phyloP scores from a whole-genome alignment of 2,797 vertebrate genomes.

The Rhynchotus rufescens region DNA sequence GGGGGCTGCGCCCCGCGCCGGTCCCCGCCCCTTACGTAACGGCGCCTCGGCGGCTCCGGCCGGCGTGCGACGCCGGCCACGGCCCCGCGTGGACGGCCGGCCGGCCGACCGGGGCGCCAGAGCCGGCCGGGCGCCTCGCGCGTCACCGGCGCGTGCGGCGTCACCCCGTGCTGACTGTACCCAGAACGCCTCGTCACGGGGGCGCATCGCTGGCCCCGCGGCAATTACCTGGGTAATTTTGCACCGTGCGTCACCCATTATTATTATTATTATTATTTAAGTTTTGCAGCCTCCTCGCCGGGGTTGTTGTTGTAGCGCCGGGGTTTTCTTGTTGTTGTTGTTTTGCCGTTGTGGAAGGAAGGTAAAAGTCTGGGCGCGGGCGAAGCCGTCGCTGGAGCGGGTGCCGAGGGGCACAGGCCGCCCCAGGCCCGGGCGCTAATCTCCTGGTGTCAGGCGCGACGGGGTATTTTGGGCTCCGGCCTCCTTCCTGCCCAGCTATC shows the following conservation, averaged over 20 bases:
- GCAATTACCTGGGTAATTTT: constrained; percentile 67
- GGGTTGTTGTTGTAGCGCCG: neutral
- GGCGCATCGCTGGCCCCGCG: constrained; percentile 53
- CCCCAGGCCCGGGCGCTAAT: constrained; percentile 34
- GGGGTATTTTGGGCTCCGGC: constrained; percentile 67
- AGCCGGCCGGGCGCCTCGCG: neutral
- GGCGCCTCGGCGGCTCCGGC: neutral
- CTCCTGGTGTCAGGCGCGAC: constrained; percentile 57
- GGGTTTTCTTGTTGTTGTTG: neutral
- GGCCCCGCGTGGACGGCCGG: too few species aligned
- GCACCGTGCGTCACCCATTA: constrained; percentile 61
- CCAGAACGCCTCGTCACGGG: constrained; percentile 54
- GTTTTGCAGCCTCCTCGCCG: constrained; percentile 49
- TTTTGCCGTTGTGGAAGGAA: neutral
- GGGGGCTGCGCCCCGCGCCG: neutral
- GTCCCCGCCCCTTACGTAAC: too few species aligned
- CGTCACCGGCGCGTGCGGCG: constrained; percentile 37
- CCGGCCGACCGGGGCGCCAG: too few species aligned
- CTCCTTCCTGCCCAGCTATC: constrained; percentile 62
- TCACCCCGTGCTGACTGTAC: constrained; percentile 25
- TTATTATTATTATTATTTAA: constrained; percentile 36
- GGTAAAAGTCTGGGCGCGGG: too few species aligned
- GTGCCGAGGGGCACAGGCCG: too few species aligned
- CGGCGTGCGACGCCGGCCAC: neutral
- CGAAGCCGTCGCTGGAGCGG: too few species aligned